Evolutionary conservation across 2,113 vertebrate genomes (phyloP).

Genomic region (Thunnus maccoyii): DNA sequence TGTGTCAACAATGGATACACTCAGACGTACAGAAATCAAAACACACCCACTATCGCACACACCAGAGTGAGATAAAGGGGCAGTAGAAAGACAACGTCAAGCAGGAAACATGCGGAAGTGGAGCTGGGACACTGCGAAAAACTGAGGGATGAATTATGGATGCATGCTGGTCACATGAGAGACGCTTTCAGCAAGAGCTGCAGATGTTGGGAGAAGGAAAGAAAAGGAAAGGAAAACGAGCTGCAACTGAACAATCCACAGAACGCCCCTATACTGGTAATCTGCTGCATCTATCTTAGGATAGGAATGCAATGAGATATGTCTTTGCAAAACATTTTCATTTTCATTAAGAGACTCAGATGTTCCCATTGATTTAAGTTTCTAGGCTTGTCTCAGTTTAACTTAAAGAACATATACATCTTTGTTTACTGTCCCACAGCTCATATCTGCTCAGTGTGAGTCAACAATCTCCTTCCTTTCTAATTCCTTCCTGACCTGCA

Average conservation of each 20-base stretch:
- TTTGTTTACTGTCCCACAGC: slow-evolving; percentile 22
- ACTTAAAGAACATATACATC: slow-evolving; percentile 1
- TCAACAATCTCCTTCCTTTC: slow-evolving; percentile 55
- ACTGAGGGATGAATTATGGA: slow-evolving; percentile 72
- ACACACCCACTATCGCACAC: slow-evolving; percentile 24
- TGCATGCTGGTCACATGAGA: slow-evolving; percentile 58
- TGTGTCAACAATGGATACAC: slow-evolving; percentile 42
- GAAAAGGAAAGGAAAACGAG: slow-evolving; percentile 12
- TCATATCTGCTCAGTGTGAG: slow-evolving; percentile 59
- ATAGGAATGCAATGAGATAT: slow-evolving; percentile 45
- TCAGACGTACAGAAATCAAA: slow-evolving; percentile 37
- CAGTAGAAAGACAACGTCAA: slow-evolving; percentile 63
- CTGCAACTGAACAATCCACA: slow-evolving; percentile 26
- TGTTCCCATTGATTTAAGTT: slow-evolving; percentile 2
- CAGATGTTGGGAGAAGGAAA: slow-evolving; percentile 62
- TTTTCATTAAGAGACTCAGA: background rate
- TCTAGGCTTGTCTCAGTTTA: slow-evolving; percentile 14
- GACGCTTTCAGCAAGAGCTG: slow-evolving; percentile 50
- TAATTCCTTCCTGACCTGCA: slow-evolving; percentile 73
- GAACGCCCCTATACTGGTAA: slow-evolving; percentile 26
- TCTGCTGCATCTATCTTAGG: slow-evolving; percentile 40
- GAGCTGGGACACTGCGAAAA: slow-evolving; percentile 50
- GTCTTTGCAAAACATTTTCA: slow-evolving; percentile 29
- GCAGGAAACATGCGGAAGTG: slow-evolving; percentile 70
- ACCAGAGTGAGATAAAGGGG: slow-evolving; percentile 38